Evolutionary conservation across 2,888 invertebrate genomes (phyloP), one percentile per base, ranked within the genome.

Genomic region (Branchellion lobata): DNA sequence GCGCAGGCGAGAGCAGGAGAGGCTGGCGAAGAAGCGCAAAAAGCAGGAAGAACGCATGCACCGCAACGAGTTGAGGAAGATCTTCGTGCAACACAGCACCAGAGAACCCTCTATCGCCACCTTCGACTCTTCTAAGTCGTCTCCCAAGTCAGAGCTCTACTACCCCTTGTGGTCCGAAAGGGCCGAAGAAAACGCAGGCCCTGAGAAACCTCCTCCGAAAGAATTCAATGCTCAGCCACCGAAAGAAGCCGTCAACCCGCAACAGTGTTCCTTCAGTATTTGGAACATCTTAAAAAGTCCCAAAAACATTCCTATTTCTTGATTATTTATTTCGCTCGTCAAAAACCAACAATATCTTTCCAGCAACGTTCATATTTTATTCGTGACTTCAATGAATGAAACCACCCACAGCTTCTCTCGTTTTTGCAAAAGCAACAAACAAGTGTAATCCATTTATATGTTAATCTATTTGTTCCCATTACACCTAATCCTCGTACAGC

Each of bases 21-120:
- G 87, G 61, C 68, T 84, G 77, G 88, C 88, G 81, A 88, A 96
- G 89, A 90, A 95, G 86, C 91, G 93, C 86, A 95, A 95, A 84
- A 96, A 96, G 84, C 90, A 95, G 84, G 96, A 96, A 87, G 90
- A 96, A 81, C 92, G 95, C 80, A 93, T 93, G 36, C 69, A 79
- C 27, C 34, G 78, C 27, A 78, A 80, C 47, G 81, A 81, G 69
- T 51, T 71, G 61, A 80, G 81, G 73, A 77, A 77, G 65, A 69
- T 57, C 69, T 53, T 81, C 47, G 65, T 69, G 80, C 73, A 73
- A 31, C 79, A 71, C 51, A 61, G 34, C n/a, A n/a, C n/a, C n/a
- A 24, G 51, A 27, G 65, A 65, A 18, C n/a, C 77, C 36, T 65
- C 77, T 0, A 69, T 31, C 29, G 14, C 33, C 21, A 24, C 61